A percentile compares a stretch with the other conserved stretches of the same genome.
phyloP scores from a whole-genome alignment of 2,113 vertebrate species.

The Halichoeres trimaculatus region DNA sequence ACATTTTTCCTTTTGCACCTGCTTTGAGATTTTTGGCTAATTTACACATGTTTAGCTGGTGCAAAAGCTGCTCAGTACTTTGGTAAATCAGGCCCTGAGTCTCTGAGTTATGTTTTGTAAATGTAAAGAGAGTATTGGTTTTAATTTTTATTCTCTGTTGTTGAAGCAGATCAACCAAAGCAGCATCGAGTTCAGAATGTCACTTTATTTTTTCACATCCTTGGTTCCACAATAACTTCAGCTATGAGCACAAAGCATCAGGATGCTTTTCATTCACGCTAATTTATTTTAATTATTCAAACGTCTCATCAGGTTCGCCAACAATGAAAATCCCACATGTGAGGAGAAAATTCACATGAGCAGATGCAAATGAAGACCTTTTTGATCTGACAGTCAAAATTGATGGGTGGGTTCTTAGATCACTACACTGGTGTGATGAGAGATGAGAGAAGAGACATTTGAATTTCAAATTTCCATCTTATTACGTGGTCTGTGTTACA shows the following conservation, averaged over 20 bases:
- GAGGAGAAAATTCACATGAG: constrained; percentile 62
- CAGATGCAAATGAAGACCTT: constrained; percentile 72
- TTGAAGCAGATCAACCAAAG: no score
- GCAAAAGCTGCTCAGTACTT: no score
- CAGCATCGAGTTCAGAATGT: not conserved
- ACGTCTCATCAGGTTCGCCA: constrained; percentile 30
- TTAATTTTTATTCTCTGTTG: no score
- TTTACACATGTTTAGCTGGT: no score
- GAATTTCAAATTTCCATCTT: constrained; percentile 73
- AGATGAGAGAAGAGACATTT: constrained; percentile 64
- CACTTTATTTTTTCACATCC: not conserved
- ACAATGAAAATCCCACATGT: constrained; percentile 40
- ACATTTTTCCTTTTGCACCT: no score
- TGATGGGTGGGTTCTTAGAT: constrained; percentile 70
- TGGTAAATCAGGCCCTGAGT: no score
- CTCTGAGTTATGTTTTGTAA: no score
- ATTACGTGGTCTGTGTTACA: constrained; percentile 55
- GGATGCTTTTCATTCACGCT: constrained; percentile 2
- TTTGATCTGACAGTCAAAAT: constrained; percentile 71
- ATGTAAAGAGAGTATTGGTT: no score
- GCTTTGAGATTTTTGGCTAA: no score
- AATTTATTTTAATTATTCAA: constrained; percentile 65
- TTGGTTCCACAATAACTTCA: not conserved
- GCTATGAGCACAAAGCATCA: not conserved
- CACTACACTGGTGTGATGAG: constrained; percentile 52